Evolutionary conservation across 1,140 invertebrate genomes (phyloP).

Genomic region (Drosophila micromelanica): DNA sequence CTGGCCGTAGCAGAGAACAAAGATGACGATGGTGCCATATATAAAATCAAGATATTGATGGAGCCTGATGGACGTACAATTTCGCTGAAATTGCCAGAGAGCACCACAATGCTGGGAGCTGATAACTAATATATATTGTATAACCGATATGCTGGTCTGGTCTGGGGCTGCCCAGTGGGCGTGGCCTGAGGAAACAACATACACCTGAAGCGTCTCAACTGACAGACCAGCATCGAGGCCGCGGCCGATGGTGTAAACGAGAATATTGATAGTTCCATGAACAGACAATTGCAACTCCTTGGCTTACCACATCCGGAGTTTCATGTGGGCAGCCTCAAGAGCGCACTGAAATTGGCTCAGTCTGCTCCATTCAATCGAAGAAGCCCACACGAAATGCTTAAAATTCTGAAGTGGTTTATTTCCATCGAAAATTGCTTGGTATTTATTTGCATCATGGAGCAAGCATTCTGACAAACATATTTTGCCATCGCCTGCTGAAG

Average conservation of each 20-base stretch:
- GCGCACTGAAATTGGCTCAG: constrained; percentile 84
- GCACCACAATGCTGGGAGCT: constrained; percentile 91
- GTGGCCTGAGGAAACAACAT: constrained; percentile 19
- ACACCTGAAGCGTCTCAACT: constrained; percentile 21
- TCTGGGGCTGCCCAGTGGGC: constrained; percentile 85
- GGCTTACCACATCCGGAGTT: constrained; percentile 93
- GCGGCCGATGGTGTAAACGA: not conserved
- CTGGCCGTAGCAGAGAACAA: not conserved
- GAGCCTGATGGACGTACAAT: constrained; percentile 86
- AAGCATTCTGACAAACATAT: constrained; percentile 96
- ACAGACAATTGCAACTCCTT: constrained; percentile 90
- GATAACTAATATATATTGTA: constrained; percentile 90
- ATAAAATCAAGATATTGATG: constrained; percentile 12
- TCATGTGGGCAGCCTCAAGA: constrained; percentile 93
- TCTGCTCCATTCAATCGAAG: constrained; percentile 58
- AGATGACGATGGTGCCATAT: not conserved
- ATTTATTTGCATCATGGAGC: constrained; percentile 97
- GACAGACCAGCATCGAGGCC: not conserved
- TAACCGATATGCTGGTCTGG: constrained; percentile 92
- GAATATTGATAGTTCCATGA: not conserved
- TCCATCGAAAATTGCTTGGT: constrained; percentile 93
- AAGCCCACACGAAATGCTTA: not conserved
- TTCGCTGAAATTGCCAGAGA: constrained; percentile 91
- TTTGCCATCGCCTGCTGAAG: constrained; percentile 95
- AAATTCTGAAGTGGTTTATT: constrained; percentile 24